Percentiles rank a stretch among this genome's conserved stretches.
Conservation (phyloP, 2,888 invertebrate genomes). For the Leucania comma region DNA sequence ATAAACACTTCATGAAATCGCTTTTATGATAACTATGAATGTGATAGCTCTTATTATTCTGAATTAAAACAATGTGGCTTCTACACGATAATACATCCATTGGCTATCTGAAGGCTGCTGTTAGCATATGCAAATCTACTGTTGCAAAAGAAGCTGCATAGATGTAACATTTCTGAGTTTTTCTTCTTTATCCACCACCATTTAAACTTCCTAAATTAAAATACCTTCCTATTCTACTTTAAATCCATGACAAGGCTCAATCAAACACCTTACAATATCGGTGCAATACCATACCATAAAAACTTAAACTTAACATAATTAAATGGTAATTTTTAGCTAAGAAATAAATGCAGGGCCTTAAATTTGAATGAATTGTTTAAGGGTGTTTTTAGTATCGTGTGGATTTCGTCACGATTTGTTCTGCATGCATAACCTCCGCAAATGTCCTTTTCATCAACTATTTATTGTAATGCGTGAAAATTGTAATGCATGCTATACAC, state of each 20-base stretch:
- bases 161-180: too few relatives aligned
- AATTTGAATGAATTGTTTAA: not conserved
- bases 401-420: too few relatives aligned
- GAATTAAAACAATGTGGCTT: too few relatives aligned
- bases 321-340: not conserved
- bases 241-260: not conserved
- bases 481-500: too few relatives aligned
- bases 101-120: not conserved
- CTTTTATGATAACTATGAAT: too few relatives aligned
- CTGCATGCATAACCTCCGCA: too few relatives aligned
- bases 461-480: too few relatives aligned
- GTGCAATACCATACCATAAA: constrained; percentile 12
- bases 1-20: not conserved
- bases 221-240: not conserved
- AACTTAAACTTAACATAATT: too few relatives aligned
- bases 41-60: not conserved
- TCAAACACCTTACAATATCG: not conserved
- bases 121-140: not conserved
- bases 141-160: constrained; percentile 5
- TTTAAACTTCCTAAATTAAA: not conserved
- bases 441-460: too few relatives aligned
- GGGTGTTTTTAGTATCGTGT: too few relatives aligned
- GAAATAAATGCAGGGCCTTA: not conserved
- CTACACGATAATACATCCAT: not conserved
- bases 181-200: constrained; percentile 24